Percentiles rank a stretch among this genome's conserved stretches.
phyloP scores from a whole-genome alignment of 1,140 invertebrate species.

The Hetaerina americana region DNA sequence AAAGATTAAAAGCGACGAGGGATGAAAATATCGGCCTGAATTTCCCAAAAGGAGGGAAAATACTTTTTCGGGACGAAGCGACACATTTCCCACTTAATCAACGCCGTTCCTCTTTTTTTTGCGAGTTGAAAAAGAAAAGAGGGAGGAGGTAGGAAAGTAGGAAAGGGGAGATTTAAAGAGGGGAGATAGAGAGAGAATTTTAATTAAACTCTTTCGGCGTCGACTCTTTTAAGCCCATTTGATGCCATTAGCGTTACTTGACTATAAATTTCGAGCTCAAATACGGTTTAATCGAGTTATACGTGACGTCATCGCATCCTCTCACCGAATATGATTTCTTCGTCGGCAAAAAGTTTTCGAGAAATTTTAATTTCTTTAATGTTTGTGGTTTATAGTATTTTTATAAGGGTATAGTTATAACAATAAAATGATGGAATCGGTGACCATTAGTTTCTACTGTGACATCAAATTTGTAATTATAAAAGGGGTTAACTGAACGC shows the following conservation, averaged over 20 bases:
- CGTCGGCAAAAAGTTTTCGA: too few species aligned
- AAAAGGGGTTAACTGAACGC: too few species aligned
- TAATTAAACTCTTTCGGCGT: background rate
- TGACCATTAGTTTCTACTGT: too few species aligned
- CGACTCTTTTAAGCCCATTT: background rate
- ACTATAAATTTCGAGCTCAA: background rate
- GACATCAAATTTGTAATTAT: too few species aligned
- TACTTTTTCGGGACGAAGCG: background rate
- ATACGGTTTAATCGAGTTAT: background rate
- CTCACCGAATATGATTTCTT: background rate
- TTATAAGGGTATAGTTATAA: too few species aligned
- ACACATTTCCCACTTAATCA: background rate
- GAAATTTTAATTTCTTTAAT: too few species aligned
- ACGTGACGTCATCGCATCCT: background rate
- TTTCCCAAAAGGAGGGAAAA: background rate
- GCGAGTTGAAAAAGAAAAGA: background rate
- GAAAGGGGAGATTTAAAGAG: background rate
- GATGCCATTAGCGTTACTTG: background rate
- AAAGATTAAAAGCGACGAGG: background rate
- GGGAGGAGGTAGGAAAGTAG: background rate
- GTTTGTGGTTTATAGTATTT: too few species aligned
- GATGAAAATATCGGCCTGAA: background rate
- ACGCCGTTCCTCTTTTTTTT: background rate
- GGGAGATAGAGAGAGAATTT: too few species aligned
- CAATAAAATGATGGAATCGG: too few species aligned